Evolutionary conservation across 2,797 vertebrate species (phyloP).

Genomic region (Typhlichthys eigenmanni): DNA sequence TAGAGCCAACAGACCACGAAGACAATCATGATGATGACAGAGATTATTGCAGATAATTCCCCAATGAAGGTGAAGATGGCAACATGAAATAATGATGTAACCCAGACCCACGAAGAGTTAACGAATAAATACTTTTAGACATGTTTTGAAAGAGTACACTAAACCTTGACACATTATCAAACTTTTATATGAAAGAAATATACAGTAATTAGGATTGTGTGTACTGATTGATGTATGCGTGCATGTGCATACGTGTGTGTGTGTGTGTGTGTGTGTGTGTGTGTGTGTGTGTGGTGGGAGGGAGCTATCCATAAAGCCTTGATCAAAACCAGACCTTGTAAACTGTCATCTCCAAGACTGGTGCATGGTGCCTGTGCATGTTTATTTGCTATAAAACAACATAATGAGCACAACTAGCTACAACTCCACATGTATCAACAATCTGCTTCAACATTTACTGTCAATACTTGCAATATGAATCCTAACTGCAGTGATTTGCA

Average conservation of each 20-base stretch:
- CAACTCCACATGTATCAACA: conserved; percentile 1
- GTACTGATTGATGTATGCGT: too few species aligned
- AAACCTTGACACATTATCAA: conserved; percentile 67
- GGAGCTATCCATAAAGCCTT: conserved; percentile 42
- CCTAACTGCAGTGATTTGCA: neutral
- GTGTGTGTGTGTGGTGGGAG: conserved; percentile 3
- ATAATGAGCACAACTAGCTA: conserved; percentile 2
- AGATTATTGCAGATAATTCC: conserved; percentile 77
- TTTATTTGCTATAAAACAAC: conserved; percentile 37
- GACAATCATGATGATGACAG: conserved; percentile 75
- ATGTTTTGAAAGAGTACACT: conserved; percentile 61
- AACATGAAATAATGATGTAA: conserved; percentile 70
- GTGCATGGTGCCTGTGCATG: conserved; percentile 31
- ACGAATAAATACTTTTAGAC: conserved; percentile 55
- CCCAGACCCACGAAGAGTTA: conserved; percentile 58
- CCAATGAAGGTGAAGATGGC: conserved; percentile 69
- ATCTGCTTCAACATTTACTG: neutral
- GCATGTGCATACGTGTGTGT: too few species aligned
- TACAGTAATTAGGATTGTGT: conserved; percentile 64
- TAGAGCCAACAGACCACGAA: conserved; percentile 74
- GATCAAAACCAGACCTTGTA: conserved; percentile 63
- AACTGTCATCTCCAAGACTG: conserved; percentile 41
- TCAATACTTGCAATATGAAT: neutral
- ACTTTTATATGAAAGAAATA: conserved; percentile 70
- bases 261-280: too few species aligned